A percentile compares a stretch with the other conserved stretches of the same genome.
Evolutionary conservation across 1,140 invertebrate species (phyloP).

Genomic region (Diorhabda carinulata): DNA sequence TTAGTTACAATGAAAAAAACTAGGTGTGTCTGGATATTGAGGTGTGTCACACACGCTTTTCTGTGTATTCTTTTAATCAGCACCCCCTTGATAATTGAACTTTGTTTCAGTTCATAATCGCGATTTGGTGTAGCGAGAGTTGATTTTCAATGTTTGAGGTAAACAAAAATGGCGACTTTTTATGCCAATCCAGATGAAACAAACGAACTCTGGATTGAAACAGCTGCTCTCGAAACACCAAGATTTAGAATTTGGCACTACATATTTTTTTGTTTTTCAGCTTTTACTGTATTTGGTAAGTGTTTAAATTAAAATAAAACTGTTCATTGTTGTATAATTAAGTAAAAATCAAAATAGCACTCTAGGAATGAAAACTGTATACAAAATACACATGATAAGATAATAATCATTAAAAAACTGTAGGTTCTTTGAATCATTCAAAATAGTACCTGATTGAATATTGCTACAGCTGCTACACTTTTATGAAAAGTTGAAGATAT

Average conservation of each 20-base stretch:
- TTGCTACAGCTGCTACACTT: too few species aligned
- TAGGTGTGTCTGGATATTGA: slow-evolving; percentile 10
- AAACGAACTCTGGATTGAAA: slow-evolving; percentile 57
- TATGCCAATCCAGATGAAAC: slow-evolving; percentile 43
- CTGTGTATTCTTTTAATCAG: slow-evolving; percentile 3
- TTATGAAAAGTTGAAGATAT: too few species aligned
- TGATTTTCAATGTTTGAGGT: slow-evolving; percentile 6
- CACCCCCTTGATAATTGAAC: slow-evolving; percentile 8
- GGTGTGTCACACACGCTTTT: slow-evolving; percentile 10
- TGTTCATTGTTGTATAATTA: too few species aligned
- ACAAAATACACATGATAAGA: too few species aligned
- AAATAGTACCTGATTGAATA: too few species aligned
- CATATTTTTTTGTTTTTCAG: slow-evolving; percentile 57
- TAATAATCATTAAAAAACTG: too few species aligned
- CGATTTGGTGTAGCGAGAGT: background rate
- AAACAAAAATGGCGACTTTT: slow-evolving; percentile 40
- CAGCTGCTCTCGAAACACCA: slow-evolving; percentile 49
- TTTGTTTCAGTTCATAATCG: background rate
- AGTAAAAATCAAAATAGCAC: too few species aligned
- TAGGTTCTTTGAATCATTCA: too few species aligned
- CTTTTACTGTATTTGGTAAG: slow-evolving; percentile 55
- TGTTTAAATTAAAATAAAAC: slow-evolving; percentile 15
- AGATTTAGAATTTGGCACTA: slow-evolving; percentile 63
- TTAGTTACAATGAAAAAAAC: background rate
- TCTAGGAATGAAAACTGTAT: too few species aligned